Percentiles rank a stretch among this genome's conserved stretches.
These are phyloP conservation scores for Arvicanthis niloticus DNA, from an alignment of 2,113 vertebrate species.

Conservation along the genomic window DNA sequence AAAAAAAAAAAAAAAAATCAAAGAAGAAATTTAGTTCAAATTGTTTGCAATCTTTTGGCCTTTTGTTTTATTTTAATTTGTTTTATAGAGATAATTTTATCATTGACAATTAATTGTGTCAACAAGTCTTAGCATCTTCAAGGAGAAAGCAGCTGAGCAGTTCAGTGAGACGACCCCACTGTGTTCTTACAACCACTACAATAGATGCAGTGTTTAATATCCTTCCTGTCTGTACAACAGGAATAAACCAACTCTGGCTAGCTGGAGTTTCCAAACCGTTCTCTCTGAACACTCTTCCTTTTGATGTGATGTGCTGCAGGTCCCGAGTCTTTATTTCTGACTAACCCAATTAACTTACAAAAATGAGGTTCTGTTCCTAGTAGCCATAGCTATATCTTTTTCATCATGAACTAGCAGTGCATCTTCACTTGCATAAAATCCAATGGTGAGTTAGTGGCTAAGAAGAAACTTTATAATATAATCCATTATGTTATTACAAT, in stretches of 20 bases:
- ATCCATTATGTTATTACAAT: not conserved
- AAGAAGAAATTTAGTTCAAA: not conserved
- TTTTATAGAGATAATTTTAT: not conserved
- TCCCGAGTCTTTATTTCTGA: not conserved
- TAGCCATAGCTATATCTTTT: not conserved
- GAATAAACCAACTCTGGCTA: not conserved
- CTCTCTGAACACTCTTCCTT: constrained; percentile 58
- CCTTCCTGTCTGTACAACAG: not conserved
- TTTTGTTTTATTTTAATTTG: not conserved
- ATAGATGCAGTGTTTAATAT: constrained; percentile 43
- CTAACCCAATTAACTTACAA: not conserved
- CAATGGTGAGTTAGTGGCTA: not conserved
- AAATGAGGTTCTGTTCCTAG: not conserved
- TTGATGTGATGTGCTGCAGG: constrained; percentile 44
- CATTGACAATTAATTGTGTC: not conserved
- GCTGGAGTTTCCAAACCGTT: not conserved
- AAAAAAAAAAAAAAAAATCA: not conserved
- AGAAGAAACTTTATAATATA: not conserved
- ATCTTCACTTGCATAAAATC: not conserved
- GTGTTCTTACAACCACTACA: not conserved
- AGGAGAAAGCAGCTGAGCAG: not conserved
- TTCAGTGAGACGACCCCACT: not conserved
- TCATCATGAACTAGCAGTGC: not conserved
- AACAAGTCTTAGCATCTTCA: not conserved
- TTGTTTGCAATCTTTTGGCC: not conserved